Evolutionary conservation across 2,888 invertebrate species (phyloP).

Genomic region (Lampropteryx suffumata): DNA sequence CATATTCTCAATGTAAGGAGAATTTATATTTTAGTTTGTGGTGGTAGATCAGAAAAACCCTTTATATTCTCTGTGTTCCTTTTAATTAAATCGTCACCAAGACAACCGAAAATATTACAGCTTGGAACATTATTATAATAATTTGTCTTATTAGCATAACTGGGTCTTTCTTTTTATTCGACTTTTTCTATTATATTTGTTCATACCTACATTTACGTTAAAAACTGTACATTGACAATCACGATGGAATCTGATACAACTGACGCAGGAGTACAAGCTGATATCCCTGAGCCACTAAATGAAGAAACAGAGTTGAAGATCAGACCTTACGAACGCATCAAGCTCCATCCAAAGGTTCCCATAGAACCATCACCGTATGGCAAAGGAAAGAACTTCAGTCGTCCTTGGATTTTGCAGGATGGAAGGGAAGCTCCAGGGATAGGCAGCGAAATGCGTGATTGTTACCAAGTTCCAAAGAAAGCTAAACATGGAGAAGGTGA

Average conservation of each 20-base stretch:
- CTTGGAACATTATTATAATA: too few species aligned
- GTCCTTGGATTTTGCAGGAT: slow-evolving; percentile 74
- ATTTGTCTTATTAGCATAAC: too few species aligned
- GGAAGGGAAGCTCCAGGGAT: slow-evolving; percentile 59
- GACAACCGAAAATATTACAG: too few species aligned
- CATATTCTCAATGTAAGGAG: too few species aligned
- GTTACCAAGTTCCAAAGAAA: slow-evolving; percentile 56
- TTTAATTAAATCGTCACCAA: too few species aligned
- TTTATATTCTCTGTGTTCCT: too few species aligned
- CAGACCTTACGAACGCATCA: slow-evolving; percentile 64
- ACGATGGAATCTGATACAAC: slow-evolving; percentile 39
- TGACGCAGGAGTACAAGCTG: slow-evolving; percentile 62
- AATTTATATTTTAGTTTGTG: too few species aligned
- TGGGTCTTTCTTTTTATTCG: too few species aligned
- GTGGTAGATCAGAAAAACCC: too few species aligned
- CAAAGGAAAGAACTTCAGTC: slow-evolving; percentile 65
- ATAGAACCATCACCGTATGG: slow-evolving; percentile 69
- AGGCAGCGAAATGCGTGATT: slow-evolving; percentile 70
- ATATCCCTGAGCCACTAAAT: slow-evolving; percentile 56
- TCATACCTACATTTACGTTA: too few species aligned
- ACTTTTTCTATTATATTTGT: too few species aligned
- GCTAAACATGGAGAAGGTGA: slow-evolving; percentile 53
- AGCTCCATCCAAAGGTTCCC: slow-evolving; percentile 65
- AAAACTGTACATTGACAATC: neutral
- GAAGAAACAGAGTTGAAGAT: slow-evolving; percentile 61